Conservation (phyloP, 2,888 invertebrate species). For the Callyntrura guangdongensis region DNA sequence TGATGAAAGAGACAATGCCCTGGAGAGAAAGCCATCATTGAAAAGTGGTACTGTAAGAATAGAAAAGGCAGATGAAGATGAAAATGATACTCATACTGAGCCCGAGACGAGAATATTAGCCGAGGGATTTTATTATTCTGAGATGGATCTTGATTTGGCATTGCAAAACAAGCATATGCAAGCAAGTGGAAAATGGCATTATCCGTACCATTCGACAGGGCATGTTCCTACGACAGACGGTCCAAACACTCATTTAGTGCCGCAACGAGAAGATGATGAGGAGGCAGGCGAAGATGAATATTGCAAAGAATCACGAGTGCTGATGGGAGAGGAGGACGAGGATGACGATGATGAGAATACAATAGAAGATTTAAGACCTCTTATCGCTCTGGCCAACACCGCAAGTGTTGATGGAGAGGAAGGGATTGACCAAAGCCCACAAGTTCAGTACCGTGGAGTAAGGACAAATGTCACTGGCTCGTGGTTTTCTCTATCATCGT, state of each 20-base stretch:
- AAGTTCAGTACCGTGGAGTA: slow-evolving; percentile 75
- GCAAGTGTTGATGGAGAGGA: slow-evolving; percentile 47
- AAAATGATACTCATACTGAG: slow-evolving; percentile 28
- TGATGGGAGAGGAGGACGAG: slow-evolving; percentile 52
- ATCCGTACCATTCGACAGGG: slow-evolving; percentile 73
- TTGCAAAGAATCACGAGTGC: not conserved
- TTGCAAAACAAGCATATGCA: slow-evolving; percentile 75
- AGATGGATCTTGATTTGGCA: slow-evolving; percentile 73
- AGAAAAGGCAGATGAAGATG: slow-evolving; percentile 34
- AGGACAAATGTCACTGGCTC: slow-evolving; percentile 77
- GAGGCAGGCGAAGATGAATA: slow-evolving; percentile 26
- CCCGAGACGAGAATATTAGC: slow-evolving; percentile 63
- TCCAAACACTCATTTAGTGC: slow-evolving; percentile 60
- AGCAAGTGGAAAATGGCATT: slow-evolving; percentile 76
- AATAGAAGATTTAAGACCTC: slow-evolving; percentile 73
- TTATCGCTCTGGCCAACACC: slow-evolving; percentile 56
- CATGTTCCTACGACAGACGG: slow-evolving; percentile 67
- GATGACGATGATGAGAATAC: slow-evolving; percentile 72
- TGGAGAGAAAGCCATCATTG: slow-evolving; percentile 59
- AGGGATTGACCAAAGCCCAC: slow-evolving; percentile 76
- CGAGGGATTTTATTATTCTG: slow-evolving; percentile 74
- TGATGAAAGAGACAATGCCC: slow-evolving; percentile 44
- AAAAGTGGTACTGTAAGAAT: slow-evolving; percentile 5
- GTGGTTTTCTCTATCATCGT: slow-evolving; percentile 78
- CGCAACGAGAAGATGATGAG: slow-evolving; percentile 20